Evolutionary conservation across 2,797 vertebrate genomes (phyloP).

Genomic region (Rhinogobio ventralis): DNA sequence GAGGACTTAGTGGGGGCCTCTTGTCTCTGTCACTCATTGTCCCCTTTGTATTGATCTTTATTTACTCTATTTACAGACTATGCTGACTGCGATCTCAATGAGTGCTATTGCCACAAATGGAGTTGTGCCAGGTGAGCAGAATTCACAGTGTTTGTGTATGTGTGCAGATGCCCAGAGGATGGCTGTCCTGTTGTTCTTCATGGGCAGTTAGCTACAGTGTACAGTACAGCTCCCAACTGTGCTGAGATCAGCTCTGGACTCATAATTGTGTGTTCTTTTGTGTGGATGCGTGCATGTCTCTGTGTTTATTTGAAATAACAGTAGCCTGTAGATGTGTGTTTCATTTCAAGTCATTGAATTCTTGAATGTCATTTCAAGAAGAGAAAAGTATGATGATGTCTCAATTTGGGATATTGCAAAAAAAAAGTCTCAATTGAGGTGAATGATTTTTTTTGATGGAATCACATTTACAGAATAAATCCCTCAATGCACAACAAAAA

Average conservation of each 20-base stretch:
- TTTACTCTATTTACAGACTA: slow-evolving; percentile 83
- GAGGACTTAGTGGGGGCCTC: neutral
- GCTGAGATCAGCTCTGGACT: slow-evolving; percentile 54
- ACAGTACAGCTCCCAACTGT: slow-evolving; percentile 51
- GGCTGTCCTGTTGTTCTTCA: slow-evolving; percentile 60
- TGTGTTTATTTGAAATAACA: slow-evolving; percentile 2
- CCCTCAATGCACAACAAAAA: neutral
- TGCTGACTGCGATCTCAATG: slow-evolving; percentile 99
- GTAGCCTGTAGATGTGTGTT: neutral
- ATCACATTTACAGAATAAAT: neutral
- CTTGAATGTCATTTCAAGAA: neutral
- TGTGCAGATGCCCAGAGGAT: slow-evolving; percentile 38
- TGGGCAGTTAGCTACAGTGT: slow-evolving; percentile 59
- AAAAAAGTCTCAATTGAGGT: neutral
- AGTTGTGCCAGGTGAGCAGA: slow-evolving; percentile 91
- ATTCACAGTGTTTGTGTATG: slow-evolving; percentile 41
- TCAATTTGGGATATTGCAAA: neutral
- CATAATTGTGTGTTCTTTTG: slow-evolving; percentile 4
- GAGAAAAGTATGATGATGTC: neutral
- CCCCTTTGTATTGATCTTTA: slow-evolving; percentile 33
- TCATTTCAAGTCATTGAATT: neutral
- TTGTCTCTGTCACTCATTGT: slow-evolving; percentile 7
- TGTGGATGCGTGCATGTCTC: slow-evolving; percentile 10
- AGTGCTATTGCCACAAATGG: slow-evolving; percentile 98
- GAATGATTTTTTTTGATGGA: neutral